Evolutionary conservation across 2,113 vertebrate species (phyloP).

Genomic region (Delphinus delphis): DNA sequence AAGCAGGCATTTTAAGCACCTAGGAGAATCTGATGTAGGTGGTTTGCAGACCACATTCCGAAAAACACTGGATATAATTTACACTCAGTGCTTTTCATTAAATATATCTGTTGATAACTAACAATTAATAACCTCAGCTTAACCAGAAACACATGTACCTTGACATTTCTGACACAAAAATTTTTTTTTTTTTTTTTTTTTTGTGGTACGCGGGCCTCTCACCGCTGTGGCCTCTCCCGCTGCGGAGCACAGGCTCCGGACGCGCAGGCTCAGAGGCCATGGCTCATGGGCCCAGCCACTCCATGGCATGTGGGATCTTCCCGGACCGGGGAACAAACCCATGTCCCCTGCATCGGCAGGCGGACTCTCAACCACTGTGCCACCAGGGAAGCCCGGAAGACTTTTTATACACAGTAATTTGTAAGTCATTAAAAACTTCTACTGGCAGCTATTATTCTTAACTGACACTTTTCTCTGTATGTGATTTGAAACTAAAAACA

Average conservation of each 20-base stretch:
- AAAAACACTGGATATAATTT: conserved; percentile 20
- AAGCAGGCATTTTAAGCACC: neutral
- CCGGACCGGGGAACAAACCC: too few relatives aligned
- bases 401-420: neutral
- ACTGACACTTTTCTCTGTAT: neutral
- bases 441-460: conserved; percentile 17
- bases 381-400: too few relatives aligned
- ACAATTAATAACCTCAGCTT: conserved; percentile 12
- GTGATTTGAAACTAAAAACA: conserved; percentile 28
- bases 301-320: too few relatives aligned
- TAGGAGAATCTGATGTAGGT: neutral
- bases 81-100: conserved; percentile 4
- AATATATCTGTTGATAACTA: conserved; percentile 15
- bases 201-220: too few relatives aligned
- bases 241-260: too few relatives aligned
- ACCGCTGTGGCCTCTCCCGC: too few relatives aligned
- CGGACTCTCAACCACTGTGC: too few relatives aligned
- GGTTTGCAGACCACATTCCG: neutral
- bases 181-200: neutral
- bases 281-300: too few relatives aligned
- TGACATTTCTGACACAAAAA: conserved; percentile 7
- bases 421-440: conserved; percentile 1
- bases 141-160: neutral
- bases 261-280: too few relatives aligned
- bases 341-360: too few relatives aligned